Evolutionary conservation across 2,888 invertebrate genomes (phyloP), one percentile per base, ranked within the genome.

Genomic region (Lagria hirta): DNA sequence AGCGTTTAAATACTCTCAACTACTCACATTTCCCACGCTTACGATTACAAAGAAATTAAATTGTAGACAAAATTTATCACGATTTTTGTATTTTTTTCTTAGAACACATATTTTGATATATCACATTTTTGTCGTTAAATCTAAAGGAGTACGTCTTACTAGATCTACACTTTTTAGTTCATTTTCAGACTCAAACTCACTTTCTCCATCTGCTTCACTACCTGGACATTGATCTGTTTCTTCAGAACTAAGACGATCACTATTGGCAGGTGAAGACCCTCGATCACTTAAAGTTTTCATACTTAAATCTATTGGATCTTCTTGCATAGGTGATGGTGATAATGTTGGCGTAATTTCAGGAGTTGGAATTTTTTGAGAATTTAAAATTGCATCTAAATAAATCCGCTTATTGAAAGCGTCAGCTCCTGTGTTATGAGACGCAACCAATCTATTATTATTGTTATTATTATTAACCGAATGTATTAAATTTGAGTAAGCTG

Each of bases 241-340:
- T 12, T 58, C 57, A 7, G 61, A 63, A 4, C 58, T 62, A 0
- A 70, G 65, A 21, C 58, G 49, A 14, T 67, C 69, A 36, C 69
- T 70, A 2, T 54, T 50, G 8, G 67, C 61, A 5, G 71, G 70
- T 0, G 69, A 69, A 1, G 69, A 68, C 0, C 66, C 69, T 35
- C 69, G 53, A 43, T 80, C 74, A 24, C 83, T 83, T 12, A 77
- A 77, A 1, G 82, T 78, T 60, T 83, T 86, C 73, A 88, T 84
- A 20, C 88, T 88, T 50, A 89, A 70, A 64, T 89, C 89, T 67
- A 89, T 88, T 1, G 89, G 89, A 62, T 84, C 82, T 52, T 88
- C 87, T 64, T 88, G 86, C 0, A 75, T 67, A 0, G 74, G 75
- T 0, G 69, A 62, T 3, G 51, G 58, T 2, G 61, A 50, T 1